phyloP scores from a whole-genome alignment of 2,113 vertebrate genomes.

The Isurus oxyrinchus region DNA sequence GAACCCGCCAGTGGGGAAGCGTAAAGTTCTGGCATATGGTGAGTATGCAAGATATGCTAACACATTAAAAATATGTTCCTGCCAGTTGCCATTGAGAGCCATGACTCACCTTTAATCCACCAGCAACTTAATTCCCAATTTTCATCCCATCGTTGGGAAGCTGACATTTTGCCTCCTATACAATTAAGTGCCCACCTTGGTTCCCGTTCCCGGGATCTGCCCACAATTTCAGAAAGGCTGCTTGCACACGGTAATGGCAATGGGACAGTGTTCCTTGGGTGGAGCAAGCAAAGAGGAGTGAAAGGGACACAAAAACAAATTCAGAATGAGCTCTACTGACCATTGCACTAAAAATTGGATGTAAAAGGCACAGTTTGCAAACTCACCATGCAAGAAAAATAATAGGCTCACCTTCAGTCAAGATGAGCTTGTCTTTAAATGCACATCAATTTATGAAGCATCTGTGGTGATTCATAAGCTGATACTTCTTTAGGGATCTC shows the following conservation, averaged over 20 bases:
- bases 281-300: neutral
- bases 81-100: too few relatives aligned
- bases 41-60: too few relatives aligned
- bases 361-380: neutral
- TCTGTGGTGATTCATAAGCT: conserved; percentile 7
- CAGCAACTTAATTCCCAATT: too few relatives aligned
- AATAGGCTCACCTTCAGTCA: neutral
- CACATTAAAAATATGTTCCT: too few relatives aligned
- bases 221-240: neutral
- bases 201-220: too few relatives aligned
- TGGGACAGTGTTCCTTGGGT: neutral
- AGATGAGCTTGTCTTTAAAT: neutral
- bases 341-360: conserved; percentile 13
- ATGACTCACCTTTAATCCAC: too few relatives aligned
- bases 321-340: neutral
- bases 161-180: too few relatives aligned
- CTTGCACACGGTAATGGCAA: neutral
- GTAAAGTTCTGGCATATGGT: too few relatives aligned
- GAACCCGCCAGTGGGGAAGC: too few relatives aligned
- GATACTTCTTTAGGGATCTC: neutral
- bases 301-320: neutral
- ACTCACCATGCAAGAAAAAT: conserved; percentile 6
- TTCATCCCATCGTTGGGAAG: too few relatives aligned
- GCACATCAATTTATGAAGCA: neutral
- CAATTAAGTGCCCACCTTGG: too few relatives aligned